phyloP scores from a whole-genome alignment of 2,888 invertebrate genomes.

The Lycaena phlaeas region DNA sequence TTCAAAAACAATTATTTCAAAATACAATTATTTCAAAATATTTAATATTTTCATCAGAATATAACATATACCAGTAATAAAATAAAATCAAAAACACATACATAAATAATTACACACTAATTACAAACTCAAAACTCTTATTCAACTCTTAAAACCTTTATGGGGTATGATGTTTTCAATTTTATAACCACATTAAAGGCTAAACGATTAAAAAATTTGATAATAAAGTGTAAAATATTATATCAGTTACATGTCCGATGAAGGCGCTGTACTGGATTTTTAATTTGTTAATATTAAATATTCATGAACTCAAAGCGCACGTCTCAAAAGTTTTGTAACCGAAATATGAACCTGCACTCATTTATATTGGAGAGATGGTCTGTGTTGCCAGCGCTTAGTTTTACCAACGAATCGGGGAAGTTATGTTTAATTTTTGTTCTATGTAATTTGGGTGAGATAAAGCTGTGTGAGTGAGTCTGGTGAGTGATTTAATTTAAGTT shows the following conservation, averaged over 20 bases:
- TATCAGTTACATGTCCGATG: constrained; percentile 1
- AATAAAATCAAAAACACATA: too few relatives aligned
- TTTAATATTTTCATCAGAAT: too few relatives aligned
- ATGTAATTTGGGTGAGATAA: too few relatives aligned
- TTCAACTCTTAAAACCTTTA: constrained; percentile 1
- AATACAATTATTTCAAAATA: too few relatives aligned
- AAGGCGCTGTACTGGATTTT: constrained; percentile 22
- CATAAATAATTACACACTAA: too few relatives aligned
- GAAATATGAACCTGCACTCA: constrained; percentile 48
- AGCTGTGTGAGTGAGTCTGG: too few relatives aligned
- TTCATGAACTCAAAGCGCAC: constrained; percentile 60
- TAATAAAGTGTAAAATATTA: constrained; percentile 2
- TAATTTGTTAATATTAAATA: constrained; percentile 72
- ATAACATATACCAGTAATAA: too few relatives aligned
- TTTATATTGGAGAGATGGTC: constrained; percentile 62
- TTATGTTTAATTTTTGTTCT: too few relatives aligned
- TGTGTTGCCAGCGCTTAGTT: constrained; percentile 9
- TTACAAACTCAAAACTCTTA: too few relatives aligned
- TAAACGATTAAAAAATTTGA: constrained; percentile 2
- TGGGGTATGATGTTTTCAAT: constrained; percentile 2
- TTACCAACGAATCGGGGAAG: neutral
- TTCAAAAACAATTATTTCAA: too few relatives aligned
- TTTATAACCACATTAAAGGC: constrained; percentile 4
- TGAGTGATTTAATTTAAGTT: too few relatives aligned
- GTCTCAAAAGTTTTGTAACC: constrained; percentile 62